These are phyloP conservation scores for Drosophila nigromelanica DNA, from an alignment of 1,140 invertebrate genomes.

Conservation along the genomic window DNA sequence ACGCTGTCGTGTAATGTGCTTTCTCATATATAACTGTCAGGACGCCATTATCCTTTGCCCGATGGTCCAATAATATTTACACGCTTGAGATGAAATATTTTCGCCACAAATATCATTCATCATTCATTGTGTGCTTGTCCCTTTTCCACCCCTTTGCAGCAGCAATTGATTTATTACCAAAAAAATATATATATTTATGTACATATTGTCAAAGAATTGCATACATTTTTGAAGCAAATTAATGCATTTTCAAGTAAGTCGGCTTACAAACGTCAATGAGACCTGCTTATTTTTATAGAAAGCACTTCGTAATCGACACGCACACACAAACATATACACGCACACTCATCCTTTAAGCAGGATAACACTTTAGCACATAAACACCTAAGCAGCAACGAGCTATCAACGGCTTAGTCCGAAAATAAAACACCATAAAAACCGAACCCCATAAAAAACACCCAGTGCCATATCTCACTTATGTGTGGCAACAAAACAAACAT, in stretches of 20 bases:
- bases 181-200: slow-evolving; percentile 11
- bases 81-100: slow-evolving; percentile 61
- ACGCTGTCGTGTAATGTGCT: slow-evolving; percentile 1
- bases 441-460: slow-evolving; percentile 62
- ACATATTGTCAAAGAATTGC: slow-evolving; percentile 53
- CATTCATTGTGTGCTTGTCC: slow-evolving; percentile 43
- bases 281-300: slow-evolving; percentile 4
- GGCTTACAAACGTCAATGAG: slow-evolving; percentile 37
- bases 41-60: slow-evolving; percentile 50
- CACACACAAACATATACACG: slow-evolving; percentile 19
- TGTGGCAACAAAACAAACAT: slow-evolving; percentile 19
- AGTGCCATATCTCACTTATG: slow-evolving; percentile 51
- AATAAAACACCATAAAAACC: slow-evolving; percentile 60
- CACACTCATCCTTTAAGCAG: slow-evolving; percentile 54
- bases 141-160: background rate
- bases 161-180: slow-evolving; percentile 70
- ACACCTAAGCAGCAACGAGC: slow-evolving; percentile 68
- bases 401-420: slow-evolving; percentile 66
- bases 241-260: slow-evolving; percentile 49
- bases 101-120: slow-evolving; percentile 72
- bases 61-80: slow-evolving; percentile 73
- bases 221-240: slow-evolving; percentile 62
- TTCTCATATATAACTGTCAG: slow-evolving; percentile 45
- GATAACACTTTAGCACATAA: slow-evolving; percentile 74
- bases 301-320: slow-evolving; percentile 38